Base-by-base conservation (phyloP, 2,888 invertebrate genomes). In the Mylabris sibirica region DNA sequence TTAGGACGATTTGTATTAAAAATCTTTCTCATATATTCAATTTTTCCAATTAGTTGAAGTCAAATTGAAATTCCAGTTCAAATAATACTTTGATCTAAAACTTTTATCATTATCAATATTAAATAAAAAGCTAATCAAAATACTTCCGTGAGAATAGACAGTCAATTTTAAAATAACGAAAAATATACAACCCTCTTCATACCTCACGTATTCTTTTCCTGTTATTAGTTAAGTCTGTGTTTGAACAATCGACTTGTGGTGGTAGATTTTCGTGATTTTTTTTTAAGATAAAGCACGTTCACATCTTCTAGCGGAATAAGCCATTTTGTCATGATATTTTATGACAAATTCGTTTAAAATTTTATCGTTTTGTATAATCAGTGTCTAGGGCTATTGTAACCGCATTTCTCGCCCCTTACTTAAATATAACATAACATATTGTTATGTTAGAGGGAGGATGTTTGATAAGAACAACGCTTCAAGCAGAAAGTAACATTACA, bases 41-140 rank as follows among this genome's bases (percentile, higher is more conserved):
- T 72, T 22, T 71, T 74, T 72, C 69, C 65, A 67, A 69, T 69
- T 70, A 73, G 68, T 74, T 74, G 44, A 11, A 44, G 2, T 44
- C 5, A 4, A 3, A 3, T 35, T 38, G 38, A 38, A 11, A 38
- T 38, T 38, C 38, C 38, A 38, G 38, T 38, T 14, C 14, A 14
- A 38, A 38, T 38, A 14, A 14, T 38, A 5, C 8, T 38, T 14
- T 14, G 14, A 14, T n/a, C 14, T 5, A 14, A 38, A 11, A 14
- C 11, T 38, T 12, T 38, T 14, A 38, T 12, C 3, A 44, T 44
- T 17, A 44, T 17, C 44, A 44, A 6, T 44, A 17, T 17, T 44
- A 6, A 44, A 44, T 6, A 14, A 44, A 44, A 44, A 11, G 4
- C 8, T 44, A 44, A 44, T 44, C 17, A 44, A 53, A 53, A 22